Percentiles rank a stretch among this genome's conserved stretches.
Evolutionary conservation across 2,797 vertebrate species (phyloP).

Genomic region (Lepilemur ruficaudatus): DNA sequence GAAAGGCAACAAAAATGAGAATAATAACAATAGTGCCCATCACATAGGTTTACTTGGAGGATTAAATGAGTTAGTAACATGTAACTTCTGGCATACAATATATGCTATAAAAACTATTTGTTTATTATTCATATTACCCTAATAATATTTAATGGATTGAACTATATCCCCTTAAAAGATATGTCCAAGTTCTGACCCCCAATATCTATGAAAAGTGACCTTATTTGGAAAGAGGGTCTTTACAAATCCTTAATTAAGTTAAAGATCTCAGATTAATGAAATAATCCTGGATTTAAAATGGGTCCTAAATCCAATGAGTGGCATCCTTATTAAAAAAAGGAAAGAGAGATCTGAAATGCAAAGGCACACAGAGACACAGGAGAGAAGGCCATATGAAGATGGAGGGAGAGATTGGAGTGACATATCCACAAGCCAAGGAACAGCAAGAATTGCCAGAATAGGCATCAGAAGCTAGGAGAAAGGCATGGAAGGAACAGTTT

Average conservation of each 20-base stretch:
- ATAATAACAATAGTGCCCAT: background rate
- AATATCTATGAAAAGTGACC: background rate
- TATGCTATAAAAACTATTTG: background rate
- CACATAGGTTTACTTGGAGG: background rate
- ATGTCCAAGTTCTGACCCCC: background rate
- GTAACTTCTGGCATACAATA: background rate
- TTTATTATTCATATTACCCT: background rate
- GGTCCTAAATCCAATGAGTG: background rate
- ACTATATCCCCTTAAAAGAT: background rate
- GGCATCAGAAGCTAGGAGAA: background rate
- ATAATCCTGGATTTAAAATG: background rate
- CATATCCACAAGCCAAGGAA: background rate
- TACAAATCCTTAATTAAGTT: slow-evolving; percentile 30
- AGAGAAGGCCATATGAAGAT: background rate
- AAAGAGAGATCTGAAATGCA: background rate
- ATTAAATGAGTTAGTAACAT: background rate
- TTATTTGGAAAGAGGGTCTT: slow-evolving; percentile 18
- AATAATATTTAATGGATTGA: background rate
- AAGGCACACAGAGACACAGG: background rate
- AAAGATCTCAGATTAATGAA: background rate
- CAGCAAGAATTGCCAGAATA: background rate
- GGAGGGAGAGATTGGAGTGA: background rate
- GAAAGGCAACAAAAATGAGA: background rate
- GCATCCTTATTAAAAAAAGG: background rate
- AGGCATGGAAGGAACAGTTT: background rate